These are phyloP conservation scores for Buphagus erythrorhynchus DNA, from an alignment of 2,797 vertebrate genomes.

Conservation along the genomic window DNA sequence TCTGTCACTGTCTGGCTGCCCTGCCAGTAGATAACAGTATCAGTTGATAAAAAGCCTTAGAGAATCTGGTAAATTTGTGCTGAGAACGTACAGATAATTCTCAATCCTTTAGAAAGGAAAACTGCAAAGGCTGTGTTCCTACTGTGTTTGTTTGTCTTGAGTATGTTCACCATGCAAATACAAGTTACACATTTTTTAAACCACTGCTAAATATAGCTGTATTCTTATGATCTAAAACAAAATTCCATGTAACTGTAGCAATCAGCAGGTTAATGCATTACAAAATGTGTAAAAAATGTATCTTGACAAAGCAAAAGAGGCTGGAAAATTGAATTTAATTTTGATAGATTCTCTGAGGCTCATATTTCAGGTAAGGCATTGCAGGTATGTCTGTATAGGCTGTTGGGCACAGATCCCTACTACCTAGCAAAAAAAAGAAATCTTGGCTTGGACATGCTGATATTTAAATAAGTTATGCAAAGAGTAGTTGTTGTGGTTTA, in stretches of 20 bases:
- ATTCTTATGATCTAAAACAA: background rate
- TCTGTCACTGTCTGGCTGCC: background rate
- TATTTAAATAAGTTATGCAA: background rate
- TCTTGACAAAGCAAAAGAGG: background rate
- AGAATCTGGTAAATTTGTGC: background rate
- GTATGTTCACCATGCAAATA: background rate
- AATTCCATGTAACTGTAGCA: background rate
- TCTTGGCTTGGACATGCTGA: background rate
- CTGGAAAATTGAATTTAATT: background rate
- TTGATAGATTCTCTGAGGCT: background rate
- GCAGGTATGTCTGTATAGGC: background rate
- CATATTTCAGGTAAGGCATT: background rate
- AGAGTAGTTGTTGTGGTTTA: background rate
- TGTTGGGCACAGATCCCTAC: background rate
- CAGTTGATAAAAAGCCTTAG: background rate
- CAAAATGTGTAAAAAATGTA: background rate
- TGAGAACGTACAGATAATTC: background rate
- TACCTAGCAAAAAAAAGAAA: background rate
- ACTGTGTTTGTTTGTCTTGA: background rate
- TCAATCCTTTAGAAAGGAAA: background rate
- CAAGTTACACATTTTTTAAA: background rate
- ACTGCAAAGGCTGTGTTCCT: background rate
- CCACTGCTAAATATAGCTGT: background rate
- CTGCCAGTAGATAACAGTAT: background rate
- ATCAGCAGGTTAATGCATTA: background rate